phyloP scores from a whole-genome alignment of 23 tunicate genomes.

The Oikopleura vanhoeffeni region DNA sequence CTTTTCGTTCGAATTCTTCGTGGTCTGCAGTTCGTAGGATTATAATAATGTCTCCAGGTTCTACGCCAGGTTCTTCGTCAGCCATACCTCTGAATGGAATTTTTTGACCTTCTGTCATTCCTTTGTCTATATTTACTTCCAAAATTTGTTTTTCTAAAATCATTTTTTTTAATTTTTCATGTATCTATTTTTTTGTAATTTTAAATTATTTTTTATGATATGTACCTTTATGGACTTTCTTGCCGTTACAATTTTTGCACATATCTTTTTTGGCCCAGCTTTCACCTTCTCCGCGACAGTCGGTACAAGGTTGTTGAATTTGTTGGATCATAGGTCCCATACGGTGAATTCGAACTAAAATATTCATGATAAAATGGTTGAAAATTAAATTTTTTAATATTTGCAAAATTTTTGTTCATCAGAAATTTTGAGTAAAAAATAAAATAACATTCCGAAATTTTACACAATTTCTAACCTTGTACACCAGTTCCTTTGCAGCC shows the following conservation, averaged over 20 bases:
- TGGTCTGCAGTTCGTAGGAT: constrained; percentile 63
- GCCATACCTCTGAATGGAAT: constrained; percentile 78
- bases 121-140: constrained; percentile 18
- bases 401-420: too few relatives aligned
- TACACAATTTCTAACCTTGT: constrained; percentile 31
- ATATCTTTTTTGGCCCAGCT: neutral
- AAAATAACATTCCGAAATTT: neutral
- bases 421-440: too few relatives aligned
- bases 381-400: too few relatives aligned
- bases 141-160: neutral
- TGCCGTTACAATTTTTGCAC: constrained; percentile 15
- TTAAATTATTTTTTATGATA: too few relatives aligned
- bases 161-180: neutral
- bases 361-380: too few relatives aligned
- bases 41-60: constrained; percentile 54
- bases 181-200: too few relatives aligned
- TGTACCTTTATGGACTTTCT: constrained; percentile 5
- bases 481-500: constrained; percentile 69
- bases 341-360: constrained; percentile 4
- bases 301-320: constrained; percentile 5
- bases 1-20: constrained; percentile 28
- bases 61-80: constrained; percentile 79
- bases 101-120: constrained; percentile 82
- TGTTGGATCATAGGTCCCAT: constrained; percentile 15
- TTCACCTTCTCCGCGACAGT: constrained; percentile 15